A percentile compares a stretch with the other conserved stretches of the same genome.
Conservation (phyloP, 2,797 vertebrate species). For the Parauchenoglanis punctatus region DNA sequence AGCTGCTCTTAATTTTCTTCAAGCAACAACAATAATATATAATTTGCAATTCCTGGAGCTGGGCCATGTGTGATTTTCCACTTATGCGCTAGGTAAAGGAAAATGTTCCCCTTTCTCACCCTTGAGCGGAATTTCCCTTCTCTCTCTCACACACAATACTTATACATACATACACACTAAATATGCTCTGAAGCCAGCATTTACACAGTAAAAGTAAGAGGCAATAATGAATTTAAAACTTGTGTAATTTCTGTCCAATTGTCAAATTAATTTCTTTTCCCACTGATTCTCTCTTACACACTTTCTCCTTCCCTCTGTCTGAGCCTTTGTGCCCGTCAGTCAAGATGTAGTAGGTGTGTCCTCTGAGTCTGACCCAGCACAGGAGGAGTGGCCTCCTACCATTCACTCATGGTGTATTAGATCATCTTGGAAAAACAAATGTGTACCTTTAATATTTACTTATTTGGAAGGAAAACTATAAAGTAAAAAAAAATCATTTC, state of each 20-base stretch:
- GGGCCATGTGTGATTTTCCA: conserved; percentile 44
- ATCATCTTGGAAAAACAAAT: conserved; percentile 1
- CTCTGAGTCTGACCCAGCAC: not conserved
- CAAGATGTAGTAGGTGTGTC: conserved; percentile 3
- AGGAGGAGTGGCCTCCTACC: not conserved
- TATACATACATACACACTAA: not conserved
- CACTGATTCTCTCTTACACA: not conserved
- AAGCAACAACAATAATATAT: conserved; percentile 63
- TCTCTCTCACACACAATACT: conserved; percentile 1
- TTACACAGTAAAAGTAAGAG: not conserved
- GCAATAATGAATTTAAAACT: not conserved
- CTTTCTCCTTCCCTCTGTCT: not conserved
- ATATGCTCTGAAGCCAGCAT: not conserved
- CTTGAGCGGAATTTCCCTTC: conserved; percentile 18
- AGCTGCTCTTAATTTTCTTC: conserved; percentile 68
- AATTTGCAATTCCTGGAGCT: conserved; percentile 64
- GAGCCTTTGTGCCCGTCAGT: not conserved
- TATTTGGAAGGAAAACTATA: not conserved
- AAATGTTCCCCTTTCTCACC: conserved; percentile 31
- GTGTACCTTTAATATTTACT: not conserved
- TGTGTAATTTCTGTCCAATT: not conserved
- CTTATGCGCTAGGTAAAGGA: conserved; percentile 43
- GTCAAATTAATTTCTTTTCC: not conserved
- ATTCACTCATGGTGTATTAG: not conserved
- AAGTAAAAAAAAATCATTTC: not conserved